A percentile compares a stretch with the other conserved stretches of the same genome.
These are phyloP conservation scores for Lordiphosa fenestrarum DNA, from an alignment of 2,888 invertebrate species.

Conservation along the genomic window DNA sequence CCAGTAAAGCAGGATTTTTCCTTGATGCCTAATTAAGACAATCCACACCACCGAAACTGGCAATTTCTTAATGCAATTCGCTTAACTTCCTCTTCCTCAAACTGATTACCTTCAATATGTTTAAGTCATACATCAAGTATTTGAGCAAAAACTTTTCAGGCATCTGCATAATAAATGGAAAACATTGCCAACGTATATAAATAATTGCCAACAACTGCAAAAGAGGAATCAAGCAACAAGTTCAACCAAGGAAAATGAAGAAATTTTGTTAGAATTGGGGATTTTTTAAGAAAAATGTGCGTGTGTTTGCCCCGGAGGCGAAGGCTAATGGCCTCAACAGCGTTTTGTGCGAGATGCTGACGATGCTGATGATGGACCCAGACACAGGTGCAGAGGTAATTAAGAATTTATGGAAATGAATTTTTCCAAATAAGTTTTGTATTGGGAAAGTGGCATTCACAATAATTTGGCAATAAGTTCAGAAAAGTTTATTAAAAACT, in stretches of 20 bases:
- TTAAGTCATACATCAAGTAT: slow-evolving; percentile 59
- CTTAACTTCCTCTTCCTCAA: slow-evolving; percentile 27
- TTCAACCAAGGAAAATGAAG: slow-evolving; percentile 63
- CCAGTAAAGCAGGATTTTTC: no score
- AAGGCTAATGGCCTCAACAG: slow-evolving; percentile 59
- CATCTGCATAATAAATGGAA: slow-evolving; percentile 72
- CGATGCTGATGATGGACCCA: no score
- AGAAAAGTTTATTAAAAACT: not conserved
- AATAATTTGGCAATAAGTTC: not conserved
- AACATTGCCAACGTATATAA: slow-evolving; percentile 68
- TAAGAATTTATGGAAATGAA: no score
- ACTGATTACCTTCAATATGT: slow-evolving; percentile 58
- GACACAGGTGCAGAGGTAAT: not conserved
- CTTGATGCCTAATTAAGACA: slow-evolving; percentile 11
- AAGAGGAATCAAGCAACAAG: slow-evolving; percentile 52
- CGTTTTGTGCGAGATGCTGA: slow-evolving; percentile 48
- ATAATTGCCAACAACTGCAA: slow-evolving; percentile 71
- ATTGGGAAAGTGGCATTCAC: no score
- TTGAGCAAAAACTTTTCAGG: slow-evolving; percentile 63
- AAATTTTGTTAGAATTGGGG: slow-evolving; percentile 70
- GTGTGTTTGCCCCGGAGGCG: slow-evolving; percentile 34
- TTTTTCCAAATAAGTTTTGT: no score
- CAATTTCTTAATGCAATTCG: no score
- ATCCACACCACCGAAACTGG: slow-evolving; percentile 16
- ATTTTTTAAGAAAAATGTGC: slow-evolving; percentile 32